Evolutionary conservation across 2,888 invertebrate genomes (phyloP).

Genomic region (Amphimallon solstitiale): DNA sequence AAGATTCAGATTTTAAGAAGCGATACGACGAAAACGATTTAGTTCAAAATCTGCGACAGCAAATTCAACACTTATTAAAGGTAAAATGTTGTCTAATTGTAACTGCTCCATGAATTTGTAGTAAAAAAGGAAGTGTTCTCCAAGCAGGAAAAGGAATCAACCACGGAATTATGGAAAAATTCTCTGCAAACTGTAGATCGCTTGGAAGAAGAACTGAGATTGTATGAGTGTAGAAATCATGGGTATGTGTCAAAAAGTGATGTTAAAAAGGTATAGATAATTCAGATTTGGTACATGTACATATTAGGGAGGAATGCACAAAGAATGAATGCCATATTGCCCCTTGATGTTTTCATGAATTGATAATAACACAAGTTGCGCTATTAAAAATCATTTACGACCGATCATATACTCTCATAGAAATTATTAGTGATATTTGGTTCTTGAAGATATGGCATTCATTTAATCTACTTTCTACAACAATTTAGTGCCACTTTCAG

Average conservation of each 20-base stretch:
- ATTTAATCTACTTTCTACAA: too few species aligned
- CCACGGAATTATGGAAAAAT: slow-evolving; percentile 74
- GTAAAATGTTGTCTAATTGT: slow-evolving; percentile 17
- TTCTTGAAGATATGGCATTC: too few species aligned
- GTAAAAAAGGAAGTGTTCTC: slow-evolving; percentile 40
- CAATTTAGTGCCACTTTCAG: too few species aligned
- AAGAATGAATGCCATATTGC: too few species aligned
- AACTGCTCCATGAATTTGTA: neutral
- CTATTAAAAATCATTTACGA: too few species aligned
- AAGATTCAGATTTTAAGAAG: slow-evolving; percentile 41
- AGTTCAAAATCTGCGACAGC: slow-evolving; percentile 58
- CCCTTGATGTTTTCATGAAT: too few species aligned
- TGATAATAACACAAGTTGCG: too few species aligned
- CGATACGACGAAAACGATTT: slow-evolving; percentile 53
- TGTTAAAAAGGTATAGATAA: slow-evolving; percentile 50
- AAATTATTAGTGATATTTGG: too few species aligned
- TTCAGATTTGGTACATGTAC: neutral
- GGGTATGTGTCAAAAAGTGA: slow-evolving; percentile 55
- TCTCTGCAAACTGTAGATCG: slow-evolving; percentile 73
- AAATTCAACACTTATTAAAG: slow-evolving; percentile 57
- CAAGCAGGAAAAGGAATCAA: slow-evolving; percentile 72
- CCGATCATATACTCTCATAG: too few species aligned
- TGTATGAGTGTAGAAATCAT: slow-evolving; percentile 60
- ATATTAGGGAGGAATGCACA: too few species aligned
- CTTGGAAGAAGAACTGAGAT: slow-evolving; percentile 73